phyloP scores from a whole-genome alignment of 2,888 invertebrate genomes.

The Melanotus villosus region DNA sequence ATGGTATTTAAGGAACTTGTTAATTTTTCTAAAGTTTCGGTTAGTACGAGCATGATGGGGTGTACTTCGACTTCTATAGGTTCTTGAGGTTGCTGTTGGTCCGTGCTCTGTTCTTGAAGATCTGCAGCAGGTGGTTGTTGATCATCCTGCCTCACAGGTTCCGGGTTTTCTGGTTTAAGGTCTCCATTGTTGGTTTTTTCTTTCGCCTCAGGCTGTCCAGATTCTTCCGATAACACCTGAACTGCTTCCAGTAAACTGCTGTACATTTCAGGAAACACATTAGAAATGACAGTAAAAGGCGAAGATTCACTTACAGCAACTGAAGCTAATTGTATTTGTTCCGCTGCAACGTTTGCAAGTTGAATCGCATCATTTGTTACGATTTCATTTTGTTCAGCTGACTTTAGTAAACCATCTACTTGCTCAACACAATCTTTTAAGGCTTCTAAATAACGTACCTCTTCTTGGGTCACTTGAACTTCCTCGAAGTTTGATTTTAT shows the following conservation, averaged over 20 bases:
- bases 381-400: conserved; percentile 18
- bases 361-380: conserved; percentile 40
- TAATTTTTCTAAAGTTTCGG: conserved; percentile 19
- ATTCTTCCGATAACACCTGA: not conserved
- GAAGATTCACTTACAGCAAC: conserved; percentile 5
- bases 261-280: conserved; percentile 8
- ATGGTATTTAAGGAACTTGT: conserved; percentile 9
- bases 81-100: not conserved
- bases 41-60: conserved; percentile 33
- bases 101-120: not conserved
- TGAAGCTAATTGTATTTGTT: conserved; percentile 2
- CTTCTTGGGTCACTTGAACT: conserved; percentile 41
- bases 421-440: conserved; percentile 41
- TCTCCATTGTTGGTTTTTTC: not conserved
- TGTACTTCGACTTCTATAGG: conserved; percentile 33
- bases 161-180: not conserved
- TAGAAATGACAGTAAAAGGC: conserved; percentile 4
- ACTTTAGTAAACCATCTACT: conserved; percentile 40
- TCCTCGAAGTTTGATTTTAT: conserved; percentile 30
- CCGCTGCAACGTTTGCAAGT: conserved; percentile 26
- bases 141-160: not conserved
- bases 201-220: not conserved
- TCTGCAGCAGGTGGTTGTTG: not conserved
- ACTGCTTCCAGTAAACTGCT: conserved; percentile 14
- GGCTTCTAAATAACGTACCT: conserved; percentile 48